These are phyloP conservation scores for Rhea pennata DNA, from an alignment of 2,113 vertebrate species.

Conservation along the genomic window DNA sequence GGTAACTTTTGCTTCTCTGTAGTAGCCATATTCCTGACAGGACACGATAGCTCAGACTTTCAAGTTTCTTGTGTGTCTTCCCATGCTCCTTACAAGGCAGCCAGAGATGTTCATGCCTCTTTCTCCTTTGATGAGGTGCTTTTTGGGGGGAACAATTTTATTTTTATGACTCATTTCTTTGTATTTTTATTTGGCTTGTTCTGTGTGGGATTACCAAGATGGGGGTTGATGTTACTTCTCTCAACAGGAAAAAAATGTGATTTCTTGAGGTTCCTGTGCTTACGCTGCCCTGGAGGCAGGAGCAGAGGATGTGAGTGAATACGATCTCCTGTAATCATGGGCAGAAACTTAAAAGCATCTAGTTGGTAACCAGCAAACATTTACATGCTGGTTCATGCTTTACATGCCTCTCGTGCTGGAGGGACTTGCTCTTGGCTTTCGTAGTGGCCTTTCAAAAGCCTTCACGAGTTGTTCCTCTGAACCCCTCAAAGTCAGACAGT, in stretches of 20 bases:
- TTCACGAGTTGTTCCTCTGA: background rate
- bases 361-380: background rate
- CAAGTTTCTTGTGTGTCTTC: conserved; percentile 10
- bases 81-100: conserved; percentile 6
- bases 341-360: background rate
- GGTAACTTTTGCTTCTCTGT: conserved; percentile 43
- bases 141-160: background rate
- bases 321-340: background rate
- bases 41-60: conserved; percentile 43
- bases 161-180: background rate
- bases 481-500: background rate
- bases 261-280: background rate
- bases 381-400: background rate
- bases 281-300: background rate
- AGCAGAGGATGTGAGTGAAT: background rate
- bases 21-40: conserved; percentile 59
- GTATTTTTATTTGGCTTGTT: background rate
- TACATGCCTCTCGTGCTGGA: no score
- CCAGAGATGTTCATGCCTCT: background rate
- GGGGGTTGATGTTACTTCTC: background rate
- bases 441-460: background rate
- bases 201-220: background rate
- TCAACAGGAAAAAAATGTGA: background rate
- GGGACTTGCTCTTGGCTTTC: background rate
- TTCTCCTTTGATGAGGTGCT: background rate